Evolutionary conservation across 2,113 vertebrate species (phyloP).

Genomic region (Agapornis roseicollis): DNA sequence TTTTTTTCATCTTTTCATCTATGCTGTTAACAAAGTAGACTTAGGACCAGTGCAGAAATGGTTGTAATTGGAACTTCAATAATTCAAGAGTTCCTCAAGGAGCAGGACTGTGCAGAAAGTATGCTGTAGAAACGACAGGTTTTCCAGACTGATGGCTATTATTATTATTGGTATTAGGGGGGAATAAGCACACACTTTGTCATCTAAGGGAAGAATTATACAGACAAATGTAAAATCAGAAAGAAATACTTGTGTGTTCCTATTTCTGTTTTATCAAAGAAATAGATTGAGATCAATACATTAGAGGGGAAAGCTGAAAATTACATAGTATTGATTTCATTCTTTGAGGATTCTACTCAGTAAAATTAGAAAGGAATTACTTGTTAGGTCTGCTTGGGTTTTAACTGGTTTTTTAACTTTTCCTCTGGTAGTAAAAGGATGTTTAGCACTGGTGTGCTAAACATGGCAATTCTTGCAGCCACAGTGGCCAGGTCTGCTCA

Average conservation of each 20-base stretch:
- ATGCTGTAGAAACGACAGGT: background rate
- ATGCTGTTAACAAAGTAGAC: background rate
- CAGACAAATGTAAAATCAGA: background rate
- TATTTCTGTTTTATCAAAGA: background rate
- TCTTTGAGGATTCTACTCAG: background rate
- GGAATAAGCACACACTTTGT: background rate
- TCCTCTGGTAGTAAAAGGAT: background rate
- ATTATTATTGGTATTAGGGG: background rate
- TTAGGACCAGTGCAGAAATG: background rate
- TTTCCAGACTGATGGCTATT: background rate
- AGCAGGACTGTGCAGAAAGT: background rate
- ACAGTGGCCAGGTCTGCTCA: background rate
- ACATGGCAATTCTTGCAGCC: background rate
- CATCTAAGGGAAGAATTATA: background rate
- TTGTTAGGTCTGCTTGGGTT: background rate
- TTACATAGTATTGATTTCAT: background rate
- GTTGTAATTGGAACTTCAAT: background rate
- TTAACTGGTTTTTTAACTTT: background rate
- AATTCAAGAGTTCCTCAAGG: background rate
- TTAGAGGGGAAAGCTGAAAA: background rate
- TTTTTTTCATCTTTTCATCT: background rate
- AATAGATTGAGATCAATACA: background rate
- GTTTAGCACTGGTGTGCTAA: background rate
- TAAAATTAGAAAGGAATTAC: background rate
- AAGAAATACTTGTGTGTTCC: background rate